phyloP scores from a whole-genome alignment of 2,888 invertebrate genomes.

The Candidula unifasciata region DNA sequence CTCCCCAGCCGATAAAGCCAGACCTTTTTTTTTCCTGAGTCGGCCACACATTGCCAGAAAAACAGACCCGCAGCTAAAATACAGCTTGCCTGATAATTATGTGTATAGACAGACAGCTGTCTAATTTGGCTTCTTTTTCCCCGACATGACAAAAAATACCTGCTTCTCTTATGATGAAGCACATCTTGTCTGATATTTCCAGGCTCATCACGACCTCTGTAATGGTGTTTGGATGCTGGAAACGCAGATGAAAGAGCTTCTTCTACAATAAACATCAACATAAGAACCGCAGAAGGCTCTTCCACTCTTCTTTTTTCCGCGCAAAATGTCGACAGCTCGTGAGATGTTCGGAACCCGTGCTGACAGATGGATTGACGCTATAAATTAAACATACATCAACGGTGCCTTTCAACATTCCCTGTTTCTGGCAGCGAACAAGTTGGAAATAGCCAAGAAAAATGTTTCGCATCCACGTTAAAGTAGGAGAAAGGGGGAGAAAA shows the following conservation, averaged over 20 bases:
- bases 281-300: conserved; percentile 17
- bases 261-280: conserved; percentile 37
- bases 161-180: neutral
- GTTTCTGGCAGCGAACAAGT: neutral
- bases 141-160: neutral
- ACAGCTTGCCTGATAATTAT: neutral
- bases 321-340: conserved; percentile 39
- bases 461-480: conserved; percentile 3
- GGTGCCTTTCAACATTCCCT: conserved; percentile 19
- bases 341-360: conserved; percentile 18
- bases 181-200: conserved; percentile 21
- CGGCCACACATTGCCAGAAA: neutral
- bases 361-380: conserved; percentile 33
- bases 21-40: neutral
- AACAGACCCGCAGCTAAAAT: neutral
- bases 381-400: conserved; percentile 48
- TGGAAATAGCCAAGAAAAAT: conserved; percentile 32
- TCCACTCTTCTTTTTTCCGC: neutral
- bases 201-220: conserved; percentile 17
- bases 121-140: neutral
- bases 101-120: neutral
- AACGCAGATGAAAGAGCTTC: conserved; percentile 16
- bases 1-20: too few relatives aligned
- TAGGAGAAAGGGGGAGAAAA: neutral
- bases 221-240: conserved; percentile 22